phyloP scores from a whole-genome alignment of 2,888 invertebrate genomes.

The Calephelis perditalis region DNA sequence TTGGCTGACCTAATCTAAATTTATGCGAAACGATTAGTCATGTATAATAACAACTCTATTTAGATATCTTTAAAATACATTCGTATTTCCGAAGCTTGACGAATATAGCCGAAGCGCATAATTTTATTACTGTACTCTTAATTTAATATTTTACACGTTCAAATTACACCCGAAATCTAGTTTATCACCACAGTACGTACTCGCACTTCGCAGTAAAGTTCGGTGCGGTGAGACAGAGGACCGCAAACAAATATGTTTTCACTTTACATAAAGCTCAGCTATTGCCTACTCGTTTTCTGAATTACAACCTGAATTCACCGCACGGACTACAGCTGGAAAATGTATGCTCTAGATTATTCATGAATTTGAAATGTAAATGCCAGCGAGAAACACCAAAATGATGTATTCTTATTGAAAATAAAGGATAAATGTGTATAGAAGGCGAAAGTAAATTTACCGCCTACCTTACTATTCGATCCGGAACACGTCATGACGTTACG shows the following conservation, averaged over 20 bases:
- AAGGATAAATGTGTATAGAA: too few species aligned
- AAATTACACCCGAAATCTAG: neutral
- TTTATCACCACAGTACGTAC: neutral
- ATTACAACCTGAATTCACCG: neutral
- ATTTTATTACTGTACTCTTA: neutral
- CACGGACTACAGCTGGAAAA: neutral
- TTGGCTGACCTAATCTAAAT: too few species aligned
- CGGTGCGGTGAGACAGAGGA: neutral
- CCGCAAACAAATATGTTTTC: constrained; percentile 10
- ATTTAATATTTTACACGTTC: neutral
- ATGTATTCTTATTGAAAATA: neutral
- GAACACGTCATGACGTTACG: too few species aligned
- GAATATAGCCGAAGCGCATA: too few species aligned
- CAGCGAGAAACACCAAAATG: neutral
- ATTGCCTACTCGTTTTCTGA: constrained; percentile 11
- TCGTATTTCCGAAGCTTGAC: too few species aligned
- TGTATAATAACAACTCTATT: too few species aligned
- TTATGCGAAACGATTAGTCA: too few species aligned
- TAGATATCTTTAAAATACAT: too few species aligned
- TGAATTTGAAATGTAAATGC: constrained; percentile 4
- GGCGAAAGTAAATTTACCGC: too few species aligned
- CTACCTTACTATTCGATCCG: too few species aligned
- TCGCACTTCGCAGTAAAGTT: neutral
- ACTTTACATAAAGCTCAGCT: constrained; percentile 11
- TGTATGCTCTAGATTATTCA: constrained; percentile 4